These are phyloP conservation scores for Rhysida immarginata DNA, from an alignment of 1,140 invertebrate genomes.

Conservation along the genomic window DNA sequence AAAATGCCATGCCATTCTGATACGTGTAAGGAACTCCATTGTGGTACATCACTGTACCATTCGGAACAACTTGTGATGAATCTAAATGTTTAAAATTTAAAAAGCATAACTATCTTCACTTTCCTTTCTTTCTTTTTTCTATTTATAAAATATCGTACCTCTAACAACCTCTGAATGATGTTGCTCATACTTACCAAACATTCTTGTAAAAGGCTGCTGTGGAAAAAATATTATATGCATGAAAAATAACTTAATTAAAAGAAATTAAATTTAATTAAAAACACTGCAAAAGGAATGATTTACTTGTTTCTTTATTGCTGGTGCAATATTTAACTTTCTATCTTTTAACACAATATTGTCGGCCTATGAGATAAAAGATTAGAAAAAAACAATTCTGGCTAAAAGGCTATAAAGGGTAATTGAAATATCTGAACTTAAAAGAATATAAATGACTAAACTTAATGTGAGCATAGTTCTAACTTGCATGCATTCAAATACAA, in stretches of 20 bases:
- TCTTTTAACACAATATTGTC: constrained; percentile 61
- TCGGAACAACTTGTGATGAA: constrained; percentile 30
- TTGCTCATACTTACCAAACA: constrained; percentile 2
- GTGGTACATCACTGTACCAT: constrained; percentile 39
- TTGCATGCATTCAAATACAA: too few species aligned
- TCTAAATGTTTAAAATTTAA: constrained; percentile 9
- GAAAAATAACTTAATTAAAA: too few species aligned
- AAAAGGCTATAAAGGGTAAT: too few species aligned
- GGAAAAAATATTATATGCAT: too few species aligned
- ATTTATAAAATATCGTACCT: not conserved
- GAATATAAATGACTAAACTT: too few species aligned
- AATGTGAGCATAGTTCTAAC: too few species aligned
- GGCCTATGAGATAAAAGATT: constrained; percentile 34
- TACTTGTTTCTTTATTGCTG: constrained; percentile 73
- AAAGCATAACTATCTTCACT: not conserved
- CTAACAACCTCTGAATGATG: not conserved
- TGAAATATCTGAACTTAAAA: too few species aligned
- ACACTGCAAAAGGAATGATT: constrained; percentile 17
- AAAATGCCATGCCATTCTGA: constrained; percentile 43
- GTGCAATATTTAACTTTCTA: constrained; percentile 74
- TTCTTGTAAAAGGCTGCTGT: constrained; percentile 13
- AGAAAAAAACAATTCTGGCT: too few species aligned
- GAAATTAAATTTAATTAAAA: too few species aligned
- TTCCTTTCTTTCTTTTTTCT: not conserved
- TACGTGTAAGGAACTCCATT: constrained; percentile 40